Conservation (phyloP, 2,797 vertebrate species). For the Clarias pachynema region DNA sequence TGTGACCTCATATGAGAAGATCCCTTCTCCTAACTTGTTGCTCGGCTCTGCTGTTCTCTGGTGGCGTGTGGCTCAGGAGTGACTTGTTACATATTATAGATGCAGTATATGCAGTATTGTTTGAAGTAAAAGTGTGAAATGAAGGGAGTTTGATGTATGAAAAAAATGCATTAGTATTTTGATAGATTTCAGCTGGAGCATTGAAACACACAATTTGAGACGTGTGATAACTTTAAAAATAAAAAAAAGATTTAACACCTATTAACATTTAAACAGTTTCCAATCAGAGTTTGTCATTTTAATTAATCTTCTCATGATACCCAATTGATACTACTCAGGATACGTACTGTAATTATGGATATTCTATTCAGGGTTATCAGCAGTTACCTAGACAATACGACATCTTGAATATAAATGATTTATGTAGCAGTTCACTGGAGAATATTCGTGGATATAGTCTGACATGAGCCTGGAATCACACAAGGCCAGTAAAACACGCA, state of each 20-base stretch:
- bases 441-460: neutral
- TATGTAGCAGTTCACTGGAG: neutral
- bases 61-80: no score
- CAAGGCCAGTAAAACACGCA: neutral
- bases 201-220: no score
- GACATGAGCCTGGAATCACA: neutral
- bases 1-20: no score
- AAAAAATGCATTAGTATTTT: no score
- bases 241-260: neutral
- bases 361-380: neutral
- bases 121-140: no score
- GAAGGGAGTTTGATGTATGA: no score
- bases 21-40: no score
- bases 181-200: no score
- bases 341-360: neutral
- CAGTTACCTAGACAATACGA: neutral
- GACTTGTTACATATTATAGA: no score
- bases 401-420: neutral
- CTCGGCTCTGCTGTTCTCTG: no score
- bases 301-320: neutral
- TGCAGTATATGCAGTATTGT: no score
- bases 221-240: no score
- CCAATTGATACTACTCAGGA: neutral
- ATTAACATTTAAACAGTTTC: neutral
- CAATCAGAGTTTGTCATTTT: neutral